Conservation (phyloP, 2,113 vertebrate species). For the Calonectris borealis region DNA sequence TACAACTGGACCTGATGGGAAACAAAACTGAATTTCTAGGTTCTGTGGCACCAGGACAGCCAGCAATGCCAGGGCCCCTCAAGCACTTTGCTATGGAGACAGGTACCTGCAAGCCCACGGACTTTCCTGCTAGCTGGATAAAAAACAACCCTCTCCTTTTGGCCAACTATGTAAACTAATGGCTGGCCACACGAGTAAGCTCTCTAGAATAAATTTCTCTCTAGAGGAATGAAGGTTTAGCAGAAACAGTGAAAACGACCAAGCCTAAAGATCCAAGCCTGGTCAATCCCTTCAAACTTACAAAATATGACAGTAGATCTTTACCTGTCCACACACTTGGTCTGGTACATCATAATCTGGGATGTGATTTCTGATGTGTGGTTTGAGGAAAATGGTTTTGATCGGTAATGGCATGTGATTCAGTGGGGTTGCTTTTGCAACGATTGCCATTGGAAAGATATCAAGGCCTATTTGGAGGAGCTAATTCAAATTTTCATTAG, state of each 20-base stretch:
- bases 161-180: background rate
- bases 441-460: background rate
- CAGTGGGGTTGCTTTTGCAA: background rate
- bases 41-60: background rate
- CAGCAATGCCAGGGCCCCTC: background rate
- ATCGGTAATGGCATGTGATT: background rate
- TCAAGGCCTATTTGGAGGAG: background rate
- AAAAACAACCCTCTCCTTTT: background rate
- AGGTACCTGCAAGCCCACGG: background rate
- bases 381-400: background rate
- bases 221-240: background rate
- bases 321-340: background rate
- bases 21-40: background rate
- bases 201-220: background rate
- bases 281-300: background rate
- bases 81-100: background rate
- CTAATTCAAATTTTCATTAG: background rate
- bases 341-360: background rate
- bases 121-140: background rate
- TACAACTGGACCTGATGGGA: background rate
- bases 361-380: background rate
- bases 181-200: background rate
- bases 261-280: background rate
- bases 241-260: background rate
- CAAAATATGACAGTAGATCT: background rate